Conservation (phyloP, 2,113 vertebrate species). For the Dicaeum eximium region DNA sequence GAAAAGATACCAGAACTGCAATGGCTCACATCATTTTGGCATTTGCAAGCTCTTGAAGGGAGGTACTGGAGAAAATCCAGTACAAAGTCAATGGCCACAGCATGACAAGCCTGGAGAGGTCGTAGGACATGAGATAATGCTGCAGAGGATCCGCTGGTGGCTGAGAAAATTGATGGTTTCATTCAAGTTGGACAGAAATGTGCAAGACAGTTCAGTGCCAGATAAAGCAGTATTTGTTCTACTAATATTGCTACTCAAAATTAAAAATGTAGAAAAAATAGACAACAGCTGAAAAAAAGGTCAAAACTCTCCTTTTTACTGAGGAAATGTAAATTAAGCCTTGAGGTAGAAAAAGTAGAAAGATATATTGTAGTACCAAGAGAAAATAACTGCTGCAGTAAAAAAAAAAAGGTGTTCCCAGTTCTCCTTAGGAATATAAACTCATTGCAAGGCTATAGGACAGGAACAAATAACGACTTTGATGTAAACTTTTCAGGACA, state of each 20-base stretch:
- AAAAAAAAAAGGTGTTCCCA: background rate
- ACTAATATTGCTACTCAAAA: background rate
- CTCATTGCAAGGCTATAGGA: background rate
- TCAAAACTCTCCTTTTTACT: background rate
- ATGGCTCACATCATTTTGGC: conserved; percentile 10
- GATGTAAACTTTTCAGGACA: background rate
- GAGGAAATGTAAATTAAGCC: background rate
- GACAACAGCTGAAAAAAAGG: background rate
- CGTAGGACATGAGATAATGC: background rate
- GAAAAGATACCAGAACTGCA: conserved; percentile 16
- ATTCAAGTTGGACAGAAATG: background rate
- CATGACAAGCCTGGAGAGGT: background rate
- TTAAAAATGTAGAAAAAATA: rapidly evolving
- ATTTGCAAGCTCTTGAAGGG: background rate
- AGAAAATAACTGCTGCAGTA: background rate
- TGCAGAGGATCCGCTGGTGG: background rate
- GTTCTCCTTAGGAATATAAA: background rate
- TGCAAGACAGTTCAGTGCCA: background rate
- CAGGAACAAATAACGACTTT: background rate
- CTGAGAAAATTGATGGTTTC: background rate
- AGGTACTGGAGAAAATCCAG: background rate
- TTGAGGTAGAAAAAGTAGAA: background rate
- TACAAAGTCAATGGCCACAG: background rate
- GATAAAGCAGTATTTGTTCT: background rate
- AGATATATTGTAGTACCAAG: background rate